Evolutionary conservation across 2,888 invertebrate genomes (phyloP).

Genomic region (Coleophora flavipennella): DNA sequence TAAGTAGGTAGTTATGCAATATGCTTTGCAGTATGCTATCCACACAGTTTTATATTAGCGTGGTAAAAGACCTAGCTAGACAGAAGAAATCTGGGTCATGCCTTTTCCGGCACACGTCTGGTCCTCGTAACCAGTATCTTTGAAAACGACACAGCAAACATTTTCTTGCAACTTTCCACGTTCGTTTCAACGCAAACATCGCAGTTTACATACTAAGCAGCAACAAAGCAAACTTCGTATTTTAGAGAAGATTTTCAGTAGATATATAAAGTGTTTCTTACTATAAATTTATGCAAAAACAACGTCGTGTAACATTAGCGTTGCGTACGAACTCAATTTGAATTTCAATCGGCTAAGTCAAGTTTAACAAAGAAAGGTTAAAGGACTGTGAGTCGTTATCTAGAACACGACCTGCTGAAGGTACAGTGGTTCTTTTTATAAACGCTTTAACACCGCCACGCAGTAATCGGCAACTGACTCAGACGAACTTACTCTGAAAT

Average conservation of each 20-base stretch:
- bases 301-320: too few relatives aligned
- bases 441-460: conserved; percentile 8
- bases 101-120: conserved; percentile 17
- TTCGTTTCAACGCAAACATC: conserved; percentile 20
- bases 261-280: too few relatives aligned
- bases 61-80: conserved; percentile 11
- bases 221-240: too few relatives aligned
- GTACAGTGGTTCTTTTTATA: conserved; percentile 8
- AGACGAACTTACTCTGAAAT: too few relatives aligned
- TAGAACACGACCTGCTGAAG: conserved; percentile 8
- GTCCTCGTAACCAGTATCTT: conserved; percentile 17
- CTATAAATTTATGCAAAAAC: neutral
- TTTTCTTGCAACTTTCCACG: conserved; percentile 29
- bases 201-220: conserved; percentile 20
- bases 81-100: conserved; percentile 26
- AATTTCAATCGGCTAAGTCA: too few relatives aligned
- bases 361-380: conserved; percentile 6
- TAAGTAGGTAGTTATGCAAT: too few relatives aligned
- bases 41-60: too few relatives aligned
- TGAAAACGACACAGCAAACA: conserved; percentile 24
- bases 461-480: conserved; percentile 5
- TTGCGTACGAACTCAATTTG: too few relatives aligned
- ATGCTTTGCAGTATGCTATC: too few relatives aligned
- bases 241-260: too few relatives aligned
- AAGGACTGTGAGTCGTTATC: conserved; percentile 4